Evolutionary conservation across 2,888 invertebrate genomes (phyloP).

Genomic region (Balanococcus diminutus): DNA sequence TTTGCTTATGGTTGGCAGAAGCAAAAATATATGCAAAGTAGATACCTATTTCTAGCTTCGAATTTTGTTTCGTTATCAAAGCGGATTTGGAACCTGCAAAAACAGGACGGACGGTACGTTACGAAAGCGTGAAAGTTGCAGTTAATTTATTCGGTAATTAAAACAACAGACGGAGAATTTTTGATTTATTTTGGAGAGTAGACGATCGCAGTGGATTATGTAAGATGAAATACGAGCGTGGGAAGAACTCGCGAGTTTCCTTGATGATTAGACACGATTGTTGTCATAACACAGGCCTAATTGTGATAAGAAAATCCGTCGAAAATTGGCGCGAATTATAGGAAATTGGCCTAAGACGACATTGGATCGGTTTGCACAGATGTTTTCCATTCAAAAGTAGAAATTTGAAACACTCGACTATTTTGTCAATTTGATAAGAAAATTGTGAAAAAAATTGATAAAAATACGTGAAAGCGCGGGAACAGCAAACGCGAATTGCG

Average conservation of each 20-base stretch:
- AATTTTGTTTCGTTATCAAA: neutral
- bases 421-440: neutral
- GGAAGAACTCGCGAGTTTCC: neutral
- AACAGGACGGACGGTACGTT: neutral
- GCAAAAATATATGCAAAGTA: too few relatives aligned
- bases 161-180: neutral
- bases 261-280: neutral
- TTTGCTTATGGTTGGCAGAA: too few relatives aligned
- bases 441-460: neutral
- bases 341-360: too few relatives aligned
- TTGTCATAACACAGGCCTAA: too few relatives aligned
- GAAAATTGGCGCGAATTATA: too few relatives aligned
- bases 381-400: too few relatives aligned
- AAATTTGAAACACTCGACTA: too few relatives aligned
- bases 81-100: neutral
- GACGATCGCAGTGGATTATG: neutral
- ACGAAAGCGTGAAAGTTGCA: constrained; percentile 33
- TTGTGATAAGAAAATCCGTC: too few relatives aligned
- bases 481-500: too few relatives aligned
- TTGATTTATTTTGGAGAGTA: neutral
- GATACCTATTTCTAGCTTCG: neutral
- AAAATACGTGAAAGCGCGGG: neutral
- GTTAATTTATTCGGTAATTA: constrained; percentile 24
- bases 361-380: too few relatives aligned
- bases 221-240: neutral